phyloP scores from a whole-genome alignment of 2,113 vertebrate species.

The Dromas ardeola region DNA sequence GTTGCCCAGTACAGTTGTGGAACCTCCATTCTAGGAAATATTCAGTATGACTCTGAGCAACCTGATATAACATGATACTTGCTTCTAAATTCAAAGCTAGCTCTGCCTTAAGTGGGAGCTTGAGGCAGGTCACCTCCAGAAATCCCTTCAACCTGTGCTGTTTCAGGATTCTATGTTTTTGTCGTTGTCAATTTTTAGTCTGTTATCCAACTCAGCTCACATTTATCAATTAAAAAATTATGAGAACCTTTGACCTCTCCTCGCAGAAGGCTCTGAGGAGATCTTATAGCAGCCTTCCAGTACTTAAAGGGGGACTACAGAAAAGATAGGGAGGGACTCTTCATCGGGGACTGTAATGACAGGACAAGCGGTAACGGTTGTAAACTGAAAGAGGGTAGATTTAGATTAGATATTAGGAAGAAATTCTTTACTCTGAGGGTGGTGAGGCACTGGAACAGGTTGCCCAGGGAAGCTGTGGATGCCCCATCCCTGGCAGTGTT shows the following conservation, averaged over 20 bases:
- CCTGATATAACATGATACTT: fast-evolving
- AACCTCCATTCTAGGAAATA: background rate
- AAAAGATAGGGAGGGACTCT: no score
- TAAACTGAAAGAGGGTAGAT: no score
- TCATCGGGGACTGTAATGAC: no score
- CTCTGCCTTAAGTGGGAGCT: background rate
- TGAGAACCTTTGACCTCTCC: background rate
- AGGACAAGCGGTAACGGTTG: no score
- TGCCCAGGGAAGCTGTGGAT: no score
- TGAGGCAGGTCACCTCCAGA: background rate
- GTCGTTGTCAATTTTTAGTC: background rate
- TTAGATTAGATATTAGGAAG: no score
- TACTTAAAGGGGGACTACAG: no score
- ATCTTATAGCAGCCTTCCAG: no score
- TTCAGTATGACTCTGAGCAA: background rate
- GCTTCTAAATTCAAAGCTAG: background rate
- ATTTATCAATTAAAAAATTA: background rate
- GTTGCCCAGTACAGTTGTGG: fast-evolving
- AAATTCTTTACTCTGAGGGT: no score
- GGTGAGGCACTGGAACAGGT: no score
- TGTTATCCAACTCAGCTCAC: background rate
- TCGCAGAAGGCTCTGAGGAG: no score
- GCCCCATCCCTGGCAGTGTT: no score
- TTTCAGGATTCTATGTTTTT: background rate
- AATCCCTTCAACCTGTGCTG: background rate